Percentiles rank a stretch among this genome's conserved stretches.
phyloP scores from a whole-genome alignment of 2,113 vertebrate genomes.

The Hoplias malabaricus region DNA sequence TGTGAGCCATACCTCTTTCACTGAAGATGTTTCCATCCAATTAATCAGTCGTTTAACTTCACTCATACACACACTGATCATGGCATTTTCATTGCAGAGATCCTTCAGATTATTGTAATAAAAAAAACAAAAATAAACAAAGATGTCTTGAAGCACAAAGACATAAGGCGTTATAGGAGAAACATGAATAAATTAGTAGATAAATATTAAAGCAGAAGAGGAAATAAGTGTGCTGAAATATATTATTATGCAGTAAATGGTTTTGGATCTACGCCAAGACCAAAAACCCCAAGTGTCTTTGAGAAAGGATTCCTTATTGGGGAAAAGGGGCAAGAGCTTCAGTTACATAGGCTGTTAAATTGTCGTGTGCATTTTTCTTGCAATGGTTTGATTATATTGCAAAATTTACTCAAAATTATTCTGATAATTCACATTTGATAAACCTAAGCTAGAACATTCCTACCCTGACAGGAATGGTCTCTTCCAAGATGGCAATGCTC shows the following conservation, averaged over 20 bases:
- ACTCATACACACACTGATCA: conserved; percentile 56
- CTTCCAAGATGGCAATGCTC: too few species aligned
- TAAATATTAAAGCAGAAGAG: too few species aligned
- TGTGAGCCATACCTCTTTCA: conserved; percentile 17
- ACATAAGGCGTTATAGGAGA: neutral
- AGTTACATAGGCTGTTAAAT: too few species aligned
- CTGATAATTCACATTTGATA: too few species aligned
- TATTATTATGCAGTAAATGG: too few species aligned
- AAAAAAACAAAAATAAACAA: conserved; percentile 6
- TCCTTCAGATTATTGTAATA: conserved; percentile 49
- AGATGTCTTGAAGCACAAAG: neutral
- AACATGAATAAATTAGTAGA: neutral
- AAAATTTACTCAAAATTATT: too few species aligned
- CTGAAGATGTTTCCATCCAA: conserved; percentile 9
- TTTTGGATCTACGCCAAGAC: too few species aligned
- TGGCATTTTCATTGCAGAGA: conserved; percentile 45
- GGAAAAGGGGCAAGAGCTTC: neutral
- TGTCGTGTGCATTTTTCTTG: too few species aligned
- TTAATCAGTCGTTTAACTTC: conserved; percentile 54
- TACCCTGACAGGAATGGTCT: too few species aligned
- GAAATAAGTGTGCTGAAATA: too few species aligned
- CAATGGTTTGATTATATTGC: too few species aligned
- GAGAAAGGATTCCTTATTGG: neutral
- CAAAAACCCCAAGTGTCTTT: neutral
- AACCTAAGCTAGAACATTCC: too few species aligned